Conservation (phyloP, 2,113 vertebrate species). For the Engystomops pustulosus region DNA sequence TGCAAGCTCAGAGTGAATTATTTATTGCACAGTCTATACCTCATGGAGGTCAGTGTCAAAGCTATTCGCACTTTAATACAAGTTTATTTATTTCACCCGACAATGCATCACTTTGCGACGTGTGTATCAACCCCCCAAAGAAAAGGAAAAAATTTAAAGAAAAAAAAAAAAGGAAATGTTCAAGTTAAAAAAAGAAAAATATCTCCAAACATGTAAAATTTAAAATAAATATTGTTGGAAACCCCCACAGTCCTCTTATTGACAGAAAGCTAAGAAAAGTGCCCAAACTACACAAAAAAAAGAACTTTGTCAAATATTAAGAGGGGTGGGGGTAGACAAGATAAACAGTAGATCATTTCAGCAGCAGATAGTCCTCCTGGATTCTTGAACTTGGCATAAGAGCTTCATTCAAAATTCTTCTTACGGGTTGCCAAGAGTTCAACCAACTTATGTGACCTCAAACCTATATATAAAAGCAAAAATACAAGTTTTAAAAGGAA, state of each 20-base stretch:
- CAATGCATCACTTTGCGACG: slow-evolving; percentile 64
- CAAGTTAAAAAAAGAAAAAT: slow-evolving; percentile 60
- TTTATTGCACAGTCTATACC: slow-evolving; percentile 90
- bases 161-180: slow-evolving; percentile 54
- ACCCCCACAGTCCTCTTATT: slow-evolving; percentile 65
- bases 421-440: neutral
- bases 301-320: neutral
- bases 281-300: slow-evolving; percentile 66
- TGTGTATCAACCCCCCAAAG: slow-evolving; percentile 68
- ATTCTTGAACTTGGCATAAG: slow-evolving; percentile 63
- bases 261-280: slow-evolving; percentile 68
- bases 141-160: slow-evolving; percentile 45
- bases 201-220: slow-evolving; percentile 62
- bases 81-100: slow-evolving; percentile 56
- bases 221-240: slow-evolving; percentile 80
- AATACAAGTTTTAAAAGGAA: neutral
- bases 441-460: neutral
- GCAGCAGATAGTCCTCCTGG: slow-evolving; percentile 73
- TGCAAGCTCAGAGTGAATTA: slow-evolving; percentile 83
- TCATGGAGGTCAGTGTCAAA: slow-evolving; percentile 85
- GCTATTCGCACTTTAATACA: slow-evolving; percentile 68
- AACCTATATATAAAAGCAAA: neutral
- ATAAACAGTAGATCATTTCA: slow-evolving; percentile 70
- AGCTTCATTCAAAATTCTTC: slow-evolving; percentile 51
- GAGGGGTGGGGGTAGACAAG: slow-evolving; percentile 56